Percentiles rank a stretch among this genome's conserved stretches.
Evolutionary conservation across 1,140 invertebrate genomes (phyloP).

Genomic region (Temnothorax longispinosus): DNA sequence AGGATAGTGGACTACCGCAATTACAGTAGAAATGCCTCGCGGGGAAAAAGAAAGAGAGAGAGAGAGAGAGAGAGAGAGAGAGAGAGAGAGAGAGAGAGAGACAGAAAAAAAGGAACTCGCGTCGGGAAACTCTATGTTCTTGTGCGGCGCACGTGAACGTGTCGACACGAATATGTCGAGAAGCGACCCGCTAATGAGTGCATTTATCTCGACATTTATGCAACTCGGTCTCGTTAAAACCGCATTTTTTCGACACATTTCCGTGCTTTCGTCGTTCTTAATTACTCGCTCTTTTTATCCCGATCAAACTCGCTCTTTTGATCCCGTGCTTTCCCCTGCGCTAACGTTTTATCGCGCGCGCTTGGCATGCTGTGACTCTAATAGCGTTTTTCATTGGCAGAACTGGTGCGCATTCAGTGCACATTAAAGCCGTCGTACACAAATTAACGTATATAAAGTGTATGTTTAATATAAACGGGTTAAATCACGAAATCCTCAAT

Average conservation of each 20-base stretch:
- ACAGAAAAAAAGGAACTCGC: background rate
- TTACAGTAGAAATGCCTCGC: slow-evolving; percentile 4
- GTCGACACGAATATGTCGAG: slow-evolving; percentile 14
- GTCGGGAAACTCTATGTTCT: background rate
- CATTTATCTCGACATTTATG: background rate
- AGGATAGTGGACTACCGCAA: slow-evolving; percentile 5
- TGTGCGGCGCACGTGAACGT: background rate
- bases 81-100: too few relatives aligned
- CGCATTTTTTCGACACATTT: background rate
- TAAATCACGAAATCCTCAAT: too few relatives aligned
- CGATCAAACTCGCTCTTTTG: background rate
- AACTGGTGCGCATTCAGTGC: too few relatives aligned
- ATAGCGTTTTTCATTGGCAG: background rate
- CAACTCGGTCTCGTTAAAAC: slow-evolving; percentile 21
- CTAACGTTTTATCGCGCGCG: slow-evolving; percentile 12
- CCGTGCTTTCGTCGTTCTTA: background rate
- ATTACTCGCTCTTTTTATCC: slow-evolving; percentile 41
- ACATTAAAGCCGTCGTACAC: too few relatives aligned
- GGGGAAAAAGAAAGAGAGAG: background rate
- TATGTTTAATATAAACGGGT: too few relatives aligned
- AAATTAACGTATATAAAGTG: too few relatives aligned
- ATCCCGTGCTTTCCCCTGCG: background rate
- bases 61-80: too few relatives aligned
- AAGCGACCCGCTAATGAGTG: slow-evolving; percentile 31
- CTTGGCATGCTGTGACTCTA: slow-evolving; percentile 7